phyloP scores from a whole-genome alignment of 1,140 invertebrate genomes.

The Pseudomyrmex flavicornis region DNA sequence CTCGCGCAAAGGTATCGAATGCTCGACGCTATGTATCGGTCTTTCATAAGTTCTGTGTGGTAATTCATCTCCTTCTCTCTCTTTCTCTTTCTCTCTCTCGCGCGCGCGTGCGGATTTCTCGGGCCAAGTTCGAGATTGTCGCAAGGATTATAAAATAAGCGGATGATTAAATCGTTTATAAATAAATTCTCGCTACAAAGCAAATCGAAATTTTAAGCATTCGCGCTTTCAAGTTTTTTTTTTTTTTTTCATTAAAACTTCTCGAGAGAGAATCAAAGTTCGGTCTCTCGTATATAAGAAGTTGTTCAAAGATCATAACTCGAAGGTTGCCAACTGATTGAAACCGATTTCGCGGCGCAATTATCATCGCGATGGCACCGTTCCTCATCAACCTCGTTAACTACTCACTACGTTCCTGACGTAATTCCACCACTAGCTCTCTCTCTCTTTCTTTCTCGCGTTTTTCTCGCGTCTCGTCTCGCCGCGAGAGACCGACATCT shows the following conservation, averaged over 20 bases:
- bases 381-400: constrained; percentile 60
- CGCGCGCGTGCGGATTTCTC: neutral
- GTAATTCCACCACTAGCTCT: constrained; percentile 66
- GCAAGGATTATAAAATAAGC: neutral
- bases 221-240: no score
- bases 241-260: no score
- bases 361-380: constrained; percentile 69
- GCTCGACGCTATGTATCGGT: constrained; percentile 20
- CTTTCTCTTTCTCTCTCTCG: no score
- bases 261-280: neutral
- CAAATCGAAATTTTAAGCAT: no score
- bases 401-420: constrained; percentile 70
- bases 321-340: constrained; percentile 15
- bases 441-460: constrained; percentile 37
- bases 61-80: neutral
- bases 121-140: constrained; percentile 18
- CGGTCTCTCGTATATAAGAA: neutral
- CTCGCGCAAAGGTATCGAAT: constrained; percentile 31
- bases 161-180: neutral
- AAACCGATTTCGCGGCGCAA: constrained; percentile 50
- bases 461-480: constrained; percentile 33
- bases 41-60: constrained; percentile 10
- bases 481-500: constrained; percentile 39
- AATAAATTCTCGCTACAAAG: neutral
- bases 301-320: constrained; percentile 21